These are phyloP conservation scores for Lithophane semibrunnea DNA, from an alignment of 2,888 invertebrate genomes.

Conservation along the genomic window DNA sequence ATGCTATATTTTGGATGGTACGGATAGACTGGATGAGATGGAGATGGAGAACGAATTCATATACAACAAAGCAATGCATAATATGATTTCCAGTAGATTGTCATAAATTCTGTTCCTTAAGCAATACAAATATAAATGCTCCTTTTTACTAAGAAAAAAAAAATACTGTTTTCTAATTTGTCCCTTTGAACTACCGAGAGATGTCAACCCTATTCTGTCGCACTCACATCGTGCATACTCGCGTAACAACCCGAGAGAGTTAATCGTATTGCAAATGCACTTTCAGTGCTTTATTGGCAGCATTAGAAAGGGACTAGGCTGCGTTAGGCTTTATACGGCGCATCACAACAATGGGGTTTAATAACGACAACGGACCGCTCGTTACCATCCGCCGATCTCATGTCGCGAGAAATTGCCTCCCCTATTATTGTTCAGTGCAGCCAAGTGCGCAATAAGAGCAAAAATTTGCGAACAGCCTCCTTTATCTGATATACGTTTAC, in stretches of 20 bases:
- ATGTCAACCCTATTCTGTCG: slow-evolving; percentile 60
- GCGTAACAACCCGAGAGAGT: slow-evolving; percentile 64
- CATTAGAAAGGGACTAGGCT: slow-evolving; percentile 82
- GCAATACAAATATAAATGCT: background rate
- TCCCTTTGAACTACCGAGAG: background rate
- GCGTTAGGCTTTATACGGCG: slow-evolving; percentile 81
- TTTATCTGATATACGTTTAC: slow-evolving; percentile 71
- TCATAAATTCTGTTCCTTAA: background rate
- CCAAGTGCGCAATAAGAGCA: slow-evolving; percentile 80
- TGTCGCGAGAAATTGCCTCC: slow-evolving; percentile 81
- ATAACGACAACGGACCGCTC: slow-evolving; percentile 82
- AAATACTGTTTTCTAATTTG: background rate
- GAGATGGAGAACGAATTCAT: background rate
- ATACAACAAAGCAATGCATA: background rate
- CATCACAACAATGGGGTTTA: slow-evolving; percentile 85
- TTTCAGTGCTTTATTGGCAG: slow-evolving; percentile 84
- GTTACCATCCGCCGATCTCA: slow-evolving; percentile 81
- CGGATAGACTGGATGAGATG: background rate
- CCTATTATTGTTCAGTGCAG: slow-evolving; percentile 79
- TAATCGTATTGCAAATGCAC: slow-evolving; percentile 80
- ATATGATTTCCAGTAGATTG: background rate
- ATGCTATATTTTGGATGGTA: background rate
- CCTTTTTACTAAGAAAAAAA: background rate
- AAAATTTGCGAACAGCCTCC: slow-evolving; percentile 77
- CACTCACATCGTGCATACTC: slow-evolving; percentile 64